A percentile compares a stretch with the other conserved stretches of the same genome.
phyloP scores from a whole-genome alignment of 2,797 vertebrate species.

The Streptopelia turtur region DNA sequence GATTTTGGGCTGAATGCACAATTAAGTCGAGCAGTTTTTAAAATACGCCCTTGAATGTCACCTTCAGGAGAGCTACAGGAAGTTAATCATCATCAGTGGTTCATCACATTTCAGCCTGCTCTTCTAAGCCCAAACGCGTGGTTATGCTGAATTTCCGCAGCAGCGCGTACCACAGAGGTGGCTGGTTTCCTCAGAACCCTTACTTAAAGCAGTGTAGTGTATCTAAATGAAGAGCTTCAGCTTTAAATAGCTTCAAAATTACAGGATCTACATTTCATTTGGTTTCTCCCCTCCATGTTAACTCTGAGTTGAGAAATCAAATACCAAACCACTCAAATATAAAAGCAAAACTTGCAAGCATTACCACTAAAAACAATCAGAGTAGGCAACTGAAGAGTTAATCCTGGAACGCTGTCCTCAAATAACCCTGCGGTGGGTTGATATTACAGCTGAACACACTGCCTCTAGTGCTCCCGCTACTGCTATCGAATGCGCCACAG shows the following conservation, averaged over 20 bases:
- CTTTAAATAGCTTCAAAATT: conserved; percentile 35
- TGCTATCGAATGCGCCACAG: conserved; percentile 46
- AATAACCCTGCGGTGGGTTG: conserved; percentile 36
- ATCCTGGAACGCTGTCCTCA: conserved; percentile 58
- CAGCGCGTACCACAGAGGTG: neutral
- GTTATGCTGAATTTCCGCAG: neutral
- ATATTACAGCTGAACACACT: conserved; percentile 53
- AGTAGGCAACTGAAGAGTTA: conserved; percentile 58
- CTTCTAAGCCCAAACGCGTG: neutral
- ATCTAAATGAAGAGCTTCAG: neutral
- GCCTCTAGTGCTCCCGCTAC: conserved; percentile 57
- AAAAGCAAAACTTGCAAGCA: neutral
- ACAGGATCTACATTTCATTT: neutral
- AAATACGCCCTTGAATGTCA: conserved; percentile 16
- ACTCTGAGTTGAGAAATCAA: neutral
- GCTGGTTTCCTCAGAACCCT: conserved; percentile 10
- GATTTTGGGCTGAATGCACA: neutral
- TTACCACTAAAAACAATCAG: neutral
- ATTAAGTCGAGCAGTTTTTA: neutral
- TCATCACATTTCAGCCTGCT: conserved; percentile 9
- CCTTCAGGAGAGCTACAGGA: conserved; percentile 37
- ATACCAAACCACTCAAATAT: neutral
- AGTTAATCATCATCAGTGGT: neutral
- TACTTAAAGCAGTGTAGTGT: neutral
- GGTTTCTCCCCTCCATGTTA: neutral